phyloP scores from a whole-genome alignment of 2,888 invertebrate genomes.

The Melolontha melolontha region DNA sequence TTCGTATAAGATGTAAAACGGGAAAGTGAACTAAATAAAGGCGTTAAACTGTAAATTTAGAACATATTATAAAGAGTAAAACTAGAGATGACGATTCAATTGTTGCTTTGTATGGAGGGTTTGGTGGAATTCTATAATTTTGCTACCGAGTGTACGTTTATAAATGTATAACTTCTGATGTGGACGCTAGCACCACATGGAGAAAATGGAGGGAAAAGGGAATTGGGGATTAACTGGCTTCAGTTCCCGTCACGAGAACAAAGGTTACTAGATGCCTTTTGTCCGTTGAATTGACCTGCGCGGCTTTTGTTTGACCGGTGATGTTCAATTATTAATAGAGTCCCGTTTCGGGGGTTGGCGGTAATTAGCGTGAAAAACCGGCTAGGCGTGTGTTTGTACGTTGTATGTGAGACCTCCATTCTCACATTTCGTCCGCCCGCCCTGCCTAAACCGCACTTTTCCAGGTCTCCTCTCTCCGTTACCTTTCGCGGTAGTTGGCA shows the following conservation, averaged over 20 bases:
- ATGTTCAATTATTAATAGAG: slow-evolving; percentile 42
- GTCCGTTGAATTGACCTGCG: slow-evolving; percentile 40
- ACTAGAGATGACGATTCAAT: no score
- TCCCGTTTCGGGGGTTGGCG: slow-evolving; percentile 27
- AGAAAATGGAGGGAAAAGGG: slow-evolving; percentile 17
- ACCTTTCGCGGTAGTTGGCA: slow-evolving; percentile 6
- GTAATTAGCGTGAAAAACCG: slow-evolving; percentile 41
- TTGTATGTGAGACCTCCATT: slow-evolving; percentile 1
- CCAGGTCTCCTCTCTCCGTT: background rate
- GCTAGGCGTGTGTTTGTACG: slow-evolving; percentile 20
- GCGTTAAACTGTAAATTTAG: no score
- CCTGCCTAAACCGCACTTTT: slow-evolving; percentile 7
- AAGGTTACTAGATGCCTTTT: slow-evolving; percentile 50
- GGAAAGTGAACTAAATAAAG: no score
- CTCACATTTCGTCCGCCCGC: background rate
- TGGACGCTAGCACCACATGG: slow-evolving; percentile 8
- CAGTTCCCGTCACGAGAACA: slow-evolving; percentile 50
- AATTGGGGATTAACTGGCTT: slow-evolving; percentile 49
- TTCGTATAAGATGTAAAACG: no score
- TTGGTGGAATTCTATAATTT: no score
- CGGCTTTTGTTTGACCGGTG: slow-evolving; percentile 41
- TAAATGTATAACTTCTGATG: no score
- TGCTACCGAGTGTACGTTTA: no score
- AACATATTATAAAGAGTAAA: no score
- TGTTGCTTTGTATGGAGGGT: no score